Evolutionary conservation across 2,888 invertebrate genomes (phyloP).

Genomic region (Acanthacorydalis orientalis): DNA sequence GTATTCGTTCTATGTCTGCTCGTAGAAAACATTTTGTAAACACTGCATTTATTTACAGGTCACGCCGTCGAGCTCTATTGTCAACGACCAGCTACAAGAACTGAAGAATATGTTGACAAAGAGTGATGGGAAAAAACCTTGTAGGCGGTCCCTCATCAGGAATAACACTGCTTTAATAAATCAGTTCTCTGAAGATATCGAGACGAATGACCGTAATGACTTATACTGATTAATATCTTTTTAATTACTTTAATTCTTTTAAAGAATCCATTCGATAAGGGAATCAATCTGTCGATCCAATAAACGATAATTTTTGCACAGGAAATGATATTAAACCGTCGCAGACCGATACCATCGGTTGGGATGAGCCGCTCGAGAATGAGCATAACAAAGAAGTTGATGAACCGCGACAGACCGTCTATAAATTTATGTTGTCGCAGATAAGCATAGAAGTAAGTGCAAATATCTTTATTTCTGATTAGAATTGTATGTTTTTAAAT

Average conservation of each 20-base stretch:
- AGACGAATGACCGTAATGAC: background rate
- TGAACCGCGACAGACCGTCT: background rate
- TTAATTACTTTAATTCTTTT: too few relatives aligned
- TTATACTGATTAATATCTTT: background rate
- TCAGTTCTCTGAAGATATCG: background rate
- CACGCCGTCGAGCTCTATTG: slow-evolving; percentile 12
- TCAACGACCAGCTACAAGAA: slow-evolving; percentile 32
- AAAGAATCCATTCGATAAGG: too few relatives aligned
- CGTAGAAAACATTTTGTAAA: background rate
- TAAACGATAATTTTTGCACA: background rate
- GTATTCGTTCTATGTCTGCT: background rate
- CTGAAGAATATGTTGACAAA: slow-evolving; percentile 31
- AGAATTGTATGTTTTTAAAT: too few relatives aligned
- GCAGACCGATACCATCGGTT: slow-evolving; percentile 52
- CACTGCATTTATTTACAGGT: too few relatives aligned
- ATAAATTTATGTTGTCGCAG: background rate
- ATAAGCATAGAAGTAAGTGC: background rate
- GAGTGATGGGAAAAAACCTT: background rate
- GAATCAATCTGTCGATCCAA: too few relatives aligned
- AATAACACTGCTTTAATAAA: background rate
- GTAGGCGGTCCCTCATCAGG: background rate
- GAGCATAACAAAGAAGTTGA: too few relatives aligned
- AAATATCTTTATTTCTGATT: too few relatives aligned
- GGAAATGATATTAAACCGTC: slow-evolving; percentile 21
- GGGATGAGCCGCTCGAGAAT: slow-evolving; percentile 37